Percentiles rank a stretch among this genome's conserved stretches.
Conservation (phyloP, 2,113 vertebrate species). For the Odontesthes bonariensis region DNA sequence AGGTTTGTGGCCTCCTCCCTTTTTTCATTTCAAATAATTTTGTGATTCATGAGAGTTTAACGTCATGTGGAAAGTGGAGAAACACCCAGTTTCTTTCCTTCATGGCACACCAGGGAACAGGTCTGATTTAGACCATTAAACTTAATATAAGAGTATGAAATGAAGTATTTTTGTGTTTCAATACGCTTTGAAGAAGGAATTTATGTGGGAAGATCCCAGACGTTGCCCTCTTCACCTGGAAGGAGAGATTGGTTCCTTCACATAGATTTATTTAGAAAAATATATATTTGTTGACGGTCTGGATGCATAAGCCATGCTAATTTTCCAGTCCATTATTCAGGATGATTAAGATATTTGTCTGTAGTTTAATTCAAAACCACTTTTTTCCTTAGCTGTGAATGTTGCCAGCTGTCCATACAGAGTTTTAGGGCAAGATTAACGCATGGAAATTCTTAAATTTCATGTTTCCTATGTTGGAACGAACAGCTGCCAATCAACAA, state of each 20-base stretch:
- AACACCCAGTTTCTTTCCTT: constrained; percentile 37
- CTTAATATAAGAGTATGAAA: too few species aligned
- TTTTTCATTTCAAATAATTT: constrained; percentile 31
- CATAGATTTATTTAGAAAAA: too few species aligned
- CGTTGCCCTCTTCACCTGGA: too few species aligned
- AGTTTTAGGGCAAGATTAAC: constrained; percentile 8
- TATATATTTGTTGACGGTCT: too few species aligned
- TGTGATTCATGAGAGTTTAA: constrained; percentile 36
- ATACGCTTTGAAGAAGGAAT: neutral
- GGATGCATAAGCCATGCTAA: too few species aligned
- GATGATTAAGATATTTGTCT: neutral
- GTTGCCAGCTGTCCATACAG: too few species aligned
- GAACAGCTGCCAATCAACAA: neutral
- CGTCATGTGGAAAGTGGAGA: constrained; percentile 50
- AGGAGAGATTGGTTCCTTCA: too few species aligned
- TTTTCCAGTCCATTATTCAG: neutral
- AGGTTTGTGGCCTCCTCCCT: constrained; percentile 51
- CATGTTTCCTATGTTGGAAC: constrained; percentile 15
- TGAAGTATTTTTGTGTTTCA: too few species aligned
- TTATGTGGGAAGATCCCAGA: too few species aligned
- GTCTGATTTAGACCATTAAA: neutral
- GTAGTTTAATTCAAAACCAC: neutral
- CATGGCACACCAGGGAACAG: constrained; percentile 2
- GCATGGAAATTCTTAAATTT: constrained; percentile 26
- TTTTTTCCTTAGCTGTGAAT: too few species aligned